phyloP scores from a whole-genome alignment of 1,140 invertebrate species.

The Drosophila ambigua region DNA sequence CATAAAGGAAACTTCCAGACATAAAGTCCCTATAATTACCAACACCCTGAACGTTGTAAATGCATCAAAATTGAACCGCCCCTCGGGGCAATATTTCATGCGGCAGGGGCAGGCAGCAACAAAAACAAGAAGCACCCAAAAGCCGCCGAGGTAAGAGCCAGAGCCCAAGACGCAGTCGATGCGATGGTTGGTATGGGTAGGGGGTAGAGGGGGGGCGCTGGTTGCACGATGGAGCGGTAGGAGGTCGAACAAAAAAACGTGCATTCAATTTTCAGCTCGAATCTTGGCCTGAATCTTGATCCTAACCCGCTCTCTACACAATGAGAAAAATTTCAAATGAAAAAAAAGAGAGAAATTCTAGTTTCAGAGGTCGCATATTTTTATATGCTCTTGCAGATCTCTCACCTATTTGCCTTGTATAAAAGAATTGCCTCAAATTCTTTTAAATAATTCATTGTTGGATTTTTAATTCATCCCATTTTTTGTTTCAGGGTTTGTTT shows the following conservation, averaged over 20 bases:
- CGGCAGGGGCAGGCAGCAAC: slow-evolving; percentile 14
- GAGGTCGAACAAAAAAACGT: slow-evolving; percentile 34
- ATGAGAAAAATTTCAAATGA: neutral
- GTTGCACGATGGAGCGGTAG: too few relatives aligned
- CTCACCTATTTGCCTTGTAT: too few relatives aligned
- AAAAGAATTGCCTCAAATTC: too few relatives aligned
- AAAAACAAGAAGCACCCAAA: slow-evolving; percentile 15
- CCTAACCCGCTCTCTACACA: slow-evolving; percentile 10
- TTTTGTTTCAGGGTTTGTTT: neutral
- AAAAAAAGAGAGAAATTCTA: neutral
- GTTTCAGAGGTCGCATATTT: neutral
- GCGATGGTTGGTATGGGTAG: neutral
- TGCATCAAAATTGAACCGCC: slow-evolving; percentile 83
- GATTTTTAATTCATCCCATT: neutral
- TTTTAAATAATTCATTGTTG: too few relatives aligned
- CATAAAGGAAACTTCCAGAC: slow-evolving; percentile 80
- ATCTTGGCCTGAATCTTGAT: slow-evolving; percentile 23
- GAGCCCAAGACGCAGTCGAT: neutral
- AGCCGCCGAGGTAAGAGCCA: slow-evolving; percentile 3
- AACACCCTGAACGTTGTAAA: slow-evolving; percentile 83
- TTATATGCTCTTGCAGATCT: too few relatives aligned
- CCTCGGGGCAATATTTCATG: slow-evolving; percentile 69
- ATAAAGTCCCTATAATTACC: slow-evolving; percentile 84
- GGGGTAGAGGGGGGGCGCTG: neutral
- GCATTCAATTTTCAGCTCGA: slow-evolving; percentile 54